Evolutionary conservation across 2,888 invertebrate species (phyloP).

Genomic region (Palloptera scutellata): DNA sequence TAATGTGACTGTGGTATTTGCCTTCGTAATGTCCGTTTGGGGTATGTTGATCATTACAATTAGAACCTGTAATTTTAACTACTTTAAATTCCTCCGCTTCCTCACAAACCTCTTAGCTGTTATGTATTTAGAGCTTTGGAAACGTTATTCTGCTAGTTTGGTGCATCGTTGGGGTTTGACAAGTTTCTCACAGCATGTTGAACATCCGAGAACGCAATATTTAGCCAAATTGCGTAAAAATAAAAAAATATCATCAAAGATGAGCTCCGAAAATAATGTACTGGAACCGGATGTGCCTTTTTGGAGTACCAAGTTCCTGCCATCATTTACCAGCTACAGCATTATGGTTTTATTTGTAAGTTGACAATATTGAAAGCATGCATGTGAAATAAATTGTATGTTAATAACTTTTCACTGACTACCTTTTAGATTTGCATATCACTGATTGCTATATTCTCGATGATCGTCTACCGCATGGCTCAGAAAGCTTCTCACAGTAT

Average conservation of each 20-base stretch:
- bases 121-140: constrained; percentile 84
- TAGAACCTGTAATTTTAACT: background rate
- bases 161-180: constrained; percentile 86
- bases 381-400: background rate
- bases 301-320: constrained; percentile 78
- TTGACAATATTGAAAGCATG: constrained; percentile 18
- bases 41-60: constrained; percentile 56
- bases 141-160: constrained; percentile 78
- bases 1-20: constrained; percentile 78
- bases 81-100: background rate
- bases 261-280: constrained; percentile 68
- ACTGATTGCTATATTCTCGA: constrained; percentile 76
- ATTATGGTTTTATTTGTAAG: constrained; percentile 66
- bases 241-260: constrained; percentile 64
- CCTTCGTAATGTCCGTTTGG: constrained; percentile 85
- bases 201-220: constrained; percentile 82
- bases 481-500: constrained; percentile 69
- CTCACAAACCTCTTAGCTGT: constrained; percentile 64
- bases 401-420: background rate
- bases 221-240: constrained; percentile 69
- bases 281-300: constrained; percentile 79
- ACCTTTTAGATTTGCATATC: constrained; percentile 72
- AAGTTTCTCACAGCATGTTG: constrained; percentile 76
- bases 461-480: constrained; percentile 80
- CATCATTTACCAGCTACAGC: constrained; percentile 75